These are phyloP conservation scores for Varanus salvator DNA, from an alignment of 2,113 vertebrate genomes.

Conservation along the genomic window DNA sequence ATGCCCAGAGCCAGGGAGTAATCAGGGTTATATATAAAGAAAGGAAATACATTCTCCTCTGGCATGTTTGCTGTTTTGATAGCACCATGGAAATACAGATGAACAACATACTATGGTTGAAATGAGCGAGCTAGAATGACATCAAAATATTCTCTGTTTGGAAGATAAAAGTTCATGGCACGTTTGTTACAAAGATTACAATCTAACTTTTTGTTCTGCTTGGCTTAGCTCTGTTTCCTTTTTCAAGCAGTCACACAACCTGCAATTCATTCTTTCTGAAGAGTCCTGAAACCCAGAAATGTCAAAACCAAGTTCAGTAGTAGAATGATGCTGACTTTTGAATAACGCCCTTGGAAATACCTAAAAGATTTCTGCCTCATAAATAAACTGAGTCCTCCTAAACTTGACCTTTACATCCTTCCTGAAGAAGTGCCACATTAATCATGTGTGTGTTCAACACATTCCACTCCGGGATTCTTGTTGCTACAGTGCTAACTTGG, in stretches of 20 bases:
- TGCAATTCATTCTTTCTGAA: constrained; percentile 6
- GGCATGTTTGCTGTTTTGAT: constrained; percentile 48
- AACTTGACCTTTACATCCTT: constrained; percentile 70
- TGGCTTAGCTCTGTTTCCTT: constrained; percentile 28
- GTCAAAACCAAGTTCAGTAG: constrained; percentile 54
- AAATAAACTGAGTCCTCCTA: constrained; percentile 65
- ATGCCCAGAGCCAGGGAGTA: constrained; percentile 28
- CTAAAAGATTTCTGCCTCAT: constrained; percentile 57
- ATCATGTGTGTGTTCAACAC: constrained; percentile 60
- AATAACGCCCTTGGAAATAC: constrained; percentile 65
- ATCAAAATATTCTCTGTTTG: constrained; percentile 13
- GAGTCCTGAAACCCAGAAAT: constrained; percentile 52
- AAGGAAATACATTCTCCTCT: constrained; percentile 55
- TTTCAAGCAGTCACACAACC: constrained; percentile 50
- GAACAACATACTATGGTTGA: constrained; percentile 22
- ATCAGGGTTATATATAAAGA: constrained; percentile 53
- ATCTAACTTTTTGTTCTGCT: constrained; percentile 13
- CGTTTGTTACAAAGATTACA: constrained; percentile 20
- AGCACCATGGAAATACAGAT: constrained; percentile 38
- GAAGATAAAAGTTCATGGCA: constrained; percentile 24
- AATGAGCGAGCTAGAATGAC: neutral
- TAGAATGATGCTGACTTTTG: constrained; percentile 62
- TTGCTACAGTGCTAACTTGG: constrained; percentile 66
- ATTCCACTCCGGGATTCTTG: constrained; percentile 57
- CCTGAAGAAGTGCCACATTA: constrained; percentile 56